Conservation (phyloP, 1,140 invertebrate genomes). For the Pseudomyrmex gracilis region DNA sequence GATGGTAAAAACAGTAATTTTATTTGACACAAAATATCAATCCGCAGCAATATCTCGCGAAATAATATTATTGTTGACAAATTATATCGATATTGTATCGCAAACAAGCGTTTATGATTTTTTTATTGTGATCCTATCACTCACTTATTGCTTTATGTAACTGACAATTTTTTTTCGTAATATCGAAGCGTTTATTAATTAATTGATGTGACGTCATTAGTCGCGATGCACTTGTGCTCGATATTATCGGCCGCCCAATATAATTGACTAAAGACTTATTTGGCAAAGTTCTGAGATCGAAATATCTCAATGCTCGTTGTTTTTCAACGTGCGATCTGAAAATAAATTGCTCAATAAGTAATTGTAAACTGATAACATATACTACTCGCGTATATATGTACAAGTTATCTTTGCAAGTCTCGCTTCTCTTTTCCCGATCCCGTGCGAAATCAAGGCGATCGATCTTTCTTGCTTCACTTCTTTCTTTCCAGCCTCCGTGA, state of each 20-base stretch:
- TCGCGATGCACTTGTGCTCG: slow-evolving; percentile 22
- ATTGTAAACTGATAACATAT: slow-evolving; percentile 30
- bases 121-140: background rate
- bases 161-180: slow-evolving; percentile 36
- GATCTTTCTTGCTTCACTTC: background rate
- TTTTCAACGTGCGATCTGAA: slow-evolving; percentile 22
- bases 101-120: background rate
- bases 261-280: slow-evolving; percentile 9
- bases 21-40: background rate
- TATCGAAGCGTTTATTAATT: slow-evolving; percentile 1
- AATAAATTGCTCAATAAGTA: slow-evolving; percentile 13
- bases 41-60: background rate
- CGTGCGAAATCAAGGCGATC: slow-evolving; percentile 48
- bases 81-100: background rate
- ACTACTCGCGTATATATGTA: background rate
- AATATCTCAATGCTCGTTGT: slow-evolving; percentile 50
- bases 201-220: slow-evolving; percentile 14
- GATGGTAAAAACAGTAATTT: background rate
- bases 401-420: background rate
- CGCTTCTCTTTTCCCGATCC: background rate
- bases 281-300: background rate
- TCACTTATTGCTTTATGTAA: background rate
- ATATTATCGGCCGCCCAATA: slow-evolving; percentile 25
- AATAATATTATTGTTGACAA: background rate
- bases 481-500: background rate